Conservation (phyloP, 2,888 invertebrate species). For the Unio pictorum region DNA sequence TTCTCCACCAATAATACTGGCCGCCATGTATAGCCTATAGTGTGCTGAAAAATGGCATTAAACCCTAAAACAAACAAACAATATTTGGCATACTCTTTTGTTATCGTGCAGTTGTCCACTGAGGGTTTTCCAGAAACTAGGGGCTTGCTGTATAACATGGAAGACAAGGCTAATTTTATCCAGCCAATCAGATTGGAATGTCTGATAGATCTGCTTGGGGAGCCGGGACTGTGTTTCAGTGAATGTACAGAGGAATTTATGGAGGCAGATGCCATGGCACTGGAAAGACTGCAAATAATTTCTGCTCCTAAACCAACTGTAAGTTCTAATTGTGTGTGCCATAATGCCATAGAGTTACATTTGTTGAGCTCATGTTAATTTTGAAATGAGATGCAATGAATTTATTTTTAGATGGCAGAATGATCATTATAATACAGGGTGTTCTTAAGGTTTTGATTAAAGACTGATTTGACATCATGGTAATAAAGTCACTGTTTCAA, state of each 20-base stretch:
- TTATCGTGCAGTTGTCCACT: conserved; percentile 17
- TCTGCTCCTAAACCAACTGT: conserved; percentile 41
- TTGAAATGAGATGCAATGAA: too few species aligned
- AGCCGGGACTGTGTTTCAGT: conserved; percentile 29
- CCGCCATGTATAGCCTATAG: too few species aligned
- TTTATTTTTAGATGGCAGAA: too few species aligned
- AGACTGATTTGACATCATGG: too few species aligned
- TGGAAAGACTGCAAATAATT: conserved; percentile 36
- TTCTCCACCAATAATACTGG: too few species aligned
- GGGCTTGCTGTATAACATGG: conserved; percentile 39
- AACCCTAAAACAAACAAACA: too few species aligned
- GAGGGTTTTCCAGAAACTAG: conserved; percentile 44
- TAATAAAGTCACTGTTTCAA: too few species aligned
- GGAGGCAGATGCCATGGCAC: conserved; percentile 27
- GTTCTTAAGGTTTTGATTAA: too few species aligned
- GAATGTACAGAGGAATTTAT: conserved; percentile 21
- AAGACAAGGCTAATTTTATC: conserved; percentile 27
- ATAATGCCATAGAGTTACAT: neutral
- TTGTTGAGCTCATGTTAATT: too few species aligned
- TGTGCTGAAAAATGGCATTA: too few species aligned
- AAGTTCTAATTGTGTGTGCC: neutral
- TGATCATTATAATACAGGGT: too few species aligned
- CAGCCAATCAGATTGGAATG: conserved; percentile 28
- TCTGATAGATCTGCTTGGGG: conserved; percentile 34
- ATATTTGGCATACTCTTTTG: too few species aligned